Base-by-base conservation (phyloP, 2,888 invertebrate species). In the Gerosis bhagava region DNA sequence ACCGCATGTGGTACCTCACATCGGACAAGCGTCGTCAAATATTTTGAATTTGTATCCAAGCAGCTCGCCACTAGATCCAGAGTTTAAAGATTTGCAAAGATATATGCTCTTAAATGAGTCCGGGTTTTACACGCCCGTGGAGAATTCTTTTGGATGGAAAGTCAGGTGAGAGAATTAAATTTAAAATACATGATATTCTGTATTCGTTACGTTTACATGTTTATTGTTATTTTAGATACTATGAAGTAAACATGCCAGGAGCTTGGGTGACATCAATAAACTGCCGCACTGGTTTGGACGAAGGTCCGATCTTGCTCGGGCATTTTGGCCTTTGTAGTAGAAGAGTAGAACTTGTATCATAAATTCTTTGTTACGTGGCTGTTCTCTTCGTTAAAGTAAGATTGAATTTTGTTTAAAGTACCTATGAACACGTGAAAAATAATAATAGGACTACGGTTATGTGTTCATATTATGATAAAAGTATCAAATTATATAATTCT, bases 71-170 rank as follows among this genome's bases (percentile, higher is more conserved):
- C 21, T 21, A 0, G 29, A 54, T 13, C 51, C 45, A 5, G 48
- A 39, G 12, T 70, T 76, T 49, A 54, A 51, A 7, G 57, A 57
- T 0, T 36, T 84, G 53, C 82, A 77, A 62, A 57, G 57, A 29
- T 73, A 83, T 49, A 53, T 89, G 56, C 61, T 87, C 54, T 53
- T 77, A 3, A 42, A 77, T 28, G 65, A 80, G 54, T 70, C 83
- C 0, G 71, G 53, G n/a, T 82, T 77, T 63, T 88, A 88, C 54
- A 70, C 86, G 50, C 79, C 87, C 2, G 50, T 77, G 2, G 76
- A 78, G 35, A 88, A 89, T 57, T 53, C 61, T 0, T 78, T 62
- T 53, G 73, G 70, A 0, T 89, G 89, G 89, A 57, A 49, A 3
- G 78, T 89, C 25, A 80, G 79, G 88, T 88, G 7, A 8, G 28